phyloP scores from a whole-genome alignment of 2,113 vertebrate species.

The Microcebus murinus region DNA sequence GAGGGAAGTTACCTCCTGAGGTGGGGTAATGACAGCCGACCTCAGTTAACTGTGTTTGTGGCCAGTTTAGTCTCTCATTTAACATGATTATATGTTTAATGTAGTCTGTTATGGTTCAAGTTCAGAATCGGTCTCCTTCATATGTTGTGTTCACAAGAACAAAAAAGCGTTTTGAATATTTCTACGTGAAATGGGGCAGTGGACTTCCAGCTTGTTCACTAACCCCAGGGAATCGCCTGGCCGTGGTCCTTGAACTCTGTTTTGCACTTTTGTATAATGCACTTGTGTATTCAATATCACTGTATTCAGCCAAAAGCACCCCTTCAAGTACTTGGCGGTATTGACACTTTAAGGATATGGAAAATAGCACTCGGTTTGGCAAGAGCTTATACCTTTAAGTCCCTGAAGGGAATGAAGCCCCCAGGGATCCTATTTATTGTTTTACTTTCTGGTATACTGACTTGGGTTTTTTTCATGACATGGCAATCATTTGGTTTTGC shows the following conservation, averaged over 20 bases:
- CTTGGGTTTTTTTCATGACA: background rate
- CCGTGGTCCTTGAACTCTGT: background rate
- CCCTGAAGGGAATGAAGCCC: background rate
- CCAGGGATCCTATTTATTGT: background rate
- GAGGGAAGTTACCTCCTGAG: background rate
- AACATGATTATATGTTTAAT: background rate
- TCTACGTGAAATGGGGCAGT: background rate
- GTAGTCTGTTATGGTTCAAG: background rate
- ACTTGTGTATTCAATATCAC: background rate
- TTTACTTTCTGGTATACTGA: background rate
- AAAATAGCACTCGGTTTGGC: background rate
- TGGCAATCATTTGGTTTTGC: background rate
- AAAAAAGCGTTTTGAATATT: background rate
- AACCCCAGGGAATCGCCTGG: background rate
- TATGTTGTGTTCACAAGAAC: background rate
- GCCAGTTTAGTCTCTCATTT: background rate
- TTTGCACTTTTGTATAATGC: background rate
- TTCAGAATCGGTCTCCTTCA: background rate
- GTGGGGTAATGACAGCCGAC: background rate
- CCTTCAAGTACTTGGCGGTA: background rate
- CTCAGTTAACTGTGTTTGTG: background rate
- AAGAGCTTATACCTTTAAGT: background rate
- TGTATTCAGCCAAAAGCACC: background rate
- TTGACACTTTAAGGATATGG: background rate
- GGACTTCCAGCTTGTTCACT: background rate